phyloP scores from a whole-genome alignment of 2,113 vertebrate species.

The Synodontis membranacea region DNA sequence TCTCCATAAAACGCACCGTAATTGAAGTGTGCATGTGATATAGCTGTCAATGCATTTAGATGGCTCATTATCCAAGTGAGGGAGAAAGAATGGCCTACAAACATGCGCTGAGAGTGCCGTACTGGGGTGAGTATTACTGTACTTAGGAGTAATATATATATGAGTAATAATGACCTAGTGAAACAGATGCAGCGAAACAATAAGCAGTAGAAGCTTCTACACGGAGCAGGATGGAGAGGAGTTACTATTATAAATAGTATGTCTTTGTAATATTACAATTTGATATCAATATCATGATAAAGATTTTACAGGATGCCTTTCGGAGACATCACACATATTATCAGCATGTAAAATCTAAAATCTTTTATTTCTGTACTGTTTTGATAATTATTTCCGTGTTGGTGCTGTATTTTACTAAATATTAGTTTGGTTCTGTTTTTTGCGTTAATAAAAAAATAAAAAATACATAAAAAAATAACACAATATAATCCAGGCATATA shows the following conservation, averaged over 20 bases:
- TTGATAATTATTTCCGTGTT: not conserved
- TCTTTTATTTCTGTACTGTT: not conserved
- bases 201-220: not conserved
- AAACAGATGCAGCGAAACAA: not conserved
- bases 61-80: not conserved
- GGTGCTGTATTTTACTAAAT: no score
- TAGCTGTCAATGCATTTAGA: slow-evolving; percentile 14
- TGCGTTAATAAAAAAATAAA: no score
- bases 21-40: slow-evolving; percentile 46
- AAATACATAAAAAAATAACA: no score
- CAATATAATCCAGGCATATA: not conserved
- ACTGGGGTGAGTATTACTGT: not conserved
- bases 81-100: not conserved
- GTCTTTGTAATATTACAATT: not conserved
- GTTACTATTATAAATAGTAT: not conserved
- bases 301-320: not conserved
- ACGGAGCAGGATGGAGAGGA: not conserved
- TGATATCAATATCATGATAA: not conserved
- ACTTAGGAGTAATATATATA: not conserved
- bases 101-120: not conserved
- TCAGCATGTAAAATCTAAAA: not conserved
- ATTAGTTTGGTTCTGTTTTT: not conserved
- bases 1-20: slow-evolving; percentile 25
- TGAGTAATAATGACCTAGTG: not conserved
- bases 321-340: not conserved